phyloP scores from a whole-genome alignment of 2,113 vertebrate species.

The Turnix velox region DNA sequence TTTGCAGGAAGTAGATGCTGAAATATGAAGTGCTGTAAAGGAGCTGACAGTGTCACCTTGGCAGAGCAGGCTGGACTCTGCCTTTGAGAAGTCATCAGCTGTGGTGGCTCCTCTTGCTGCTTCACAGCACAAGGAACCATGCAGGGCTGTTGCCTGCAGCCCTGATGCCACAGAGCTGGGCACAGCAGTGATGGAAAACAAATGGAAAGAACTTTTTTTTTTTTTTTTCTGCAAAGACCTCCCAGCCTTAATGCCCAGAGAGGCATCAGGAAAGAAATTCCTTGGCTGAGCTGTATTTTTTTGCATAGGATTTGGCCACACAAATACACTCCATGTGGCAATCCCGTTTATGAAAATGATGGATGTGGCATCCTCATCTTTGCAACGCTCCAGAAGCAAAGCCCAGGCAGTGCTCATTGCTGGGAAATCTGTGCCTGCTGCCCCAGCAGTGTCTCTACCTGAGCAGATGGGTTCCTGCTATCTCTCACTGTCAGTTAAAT shows the following conservation, averaged over 20 bases:
- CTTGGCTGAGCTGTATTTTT: conserved; percentile 23
- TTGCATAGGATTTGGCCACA: background rate
- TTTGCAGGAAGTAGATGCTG: background rate
- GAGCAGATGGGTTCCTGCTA: conserved; percentile 4
- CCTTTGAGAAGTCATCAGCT: background rate
- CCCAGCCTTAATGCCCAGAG: background rate
- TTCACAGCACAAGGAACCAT: background rate
- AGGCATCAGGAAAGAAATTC: conserved; percentile 39
- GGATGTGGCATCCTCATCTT: background rate
- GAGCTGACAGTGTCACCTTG: background rate
- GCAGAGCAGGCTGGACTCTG: background rate
- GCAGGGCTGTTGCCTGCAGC: background rate
- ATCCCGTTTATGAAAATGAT: conserved; percentile 1
- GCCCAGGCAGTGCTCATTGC: background rate
- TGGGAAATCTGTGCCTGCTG: conserved; percentile 11
- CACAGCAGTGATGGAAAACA: conserved; percentile 8
- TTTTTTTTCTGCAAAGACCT: conserved; percentile 22
- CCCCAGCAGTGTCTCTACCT: background rate
- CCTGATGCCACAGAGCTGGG: background rate
- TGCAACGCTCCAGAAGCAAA: conserved; percentile 1
- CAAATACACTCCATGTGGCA: conserved; percentile 17
- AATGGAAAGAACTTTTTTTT: background rate
- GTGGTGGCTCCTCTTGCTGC: background rate
- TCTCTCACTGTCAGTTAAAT: conserved; percentile 1
- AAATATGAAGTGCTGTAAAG: accelerated